These are phyloP conservation scores for Heterochromis multidens DNA, from an alignment of 2,113 vertebrate species.

Conservation along the genomic window DNA sequence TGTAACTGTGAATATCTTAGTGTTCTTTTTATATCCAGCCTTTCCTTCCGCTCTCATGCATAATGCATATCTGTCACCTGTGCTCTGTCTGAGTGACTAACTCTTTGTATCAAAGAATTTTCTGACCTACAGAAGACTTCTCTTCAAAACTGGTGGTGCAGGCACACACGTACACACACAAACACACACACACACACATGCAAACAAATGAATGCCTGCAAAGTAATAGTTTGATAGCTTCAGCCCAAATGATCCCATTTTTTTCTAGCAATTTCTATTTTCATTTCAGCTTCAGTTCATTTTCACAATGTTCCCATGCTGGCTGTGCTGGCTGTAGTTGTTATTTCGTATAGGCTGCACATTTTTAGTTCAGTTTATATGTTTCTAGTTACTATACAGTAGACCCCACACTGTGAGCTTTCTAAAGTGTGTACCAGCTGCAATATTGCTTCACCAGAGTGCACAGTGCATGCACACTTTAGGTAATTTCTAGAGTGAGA, in stretches of 20 bases:
- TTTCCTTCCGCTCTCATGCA: constrained; percentile 53
- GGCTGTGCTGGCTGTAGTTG: background rate
- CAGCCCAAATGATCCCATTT: background rate
- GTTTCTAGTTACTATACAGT: background rate
- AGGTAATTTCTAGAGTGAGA: background rate
- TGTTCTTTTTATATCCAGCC: constrained; percentile 66
- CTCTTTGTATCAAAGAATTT: constrained; percentile 57
- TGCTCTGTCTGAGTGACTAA: constrained; percentile 64
- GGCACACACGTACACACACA: constrained; percentile 17
- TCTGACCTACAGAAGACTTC: constrained; percentile 56
- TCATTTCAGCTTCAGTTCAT: background rate
- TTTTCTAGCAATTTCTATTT: background rate
- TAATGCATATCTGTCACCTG: constrained; percentile 74
- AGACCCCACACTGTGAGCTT: background rate
- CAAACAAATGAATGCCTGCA: background rate
- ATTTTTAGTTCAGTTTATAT: background rate
- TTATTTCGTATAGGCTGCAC: background rate
- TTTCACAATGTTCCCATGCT: background rate
- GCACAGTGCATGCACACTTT: background rate
- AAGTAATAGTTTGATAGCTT: background rate
- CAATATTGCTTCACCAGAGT: background rate
- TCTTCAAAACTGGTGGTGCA: background rate
- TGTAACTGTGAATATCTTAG: constrained; percentile 63
- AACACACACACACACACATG: background rate
- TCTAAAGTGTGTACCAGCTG: background rate